Percentiles rank a stretch among this genome's conserved stretches.
These are phyloP conservation scores for Valencia hispanica DNA, from an alignment of 2,797 vertebrate genomes.

Conservation along the genomic window DNA sequence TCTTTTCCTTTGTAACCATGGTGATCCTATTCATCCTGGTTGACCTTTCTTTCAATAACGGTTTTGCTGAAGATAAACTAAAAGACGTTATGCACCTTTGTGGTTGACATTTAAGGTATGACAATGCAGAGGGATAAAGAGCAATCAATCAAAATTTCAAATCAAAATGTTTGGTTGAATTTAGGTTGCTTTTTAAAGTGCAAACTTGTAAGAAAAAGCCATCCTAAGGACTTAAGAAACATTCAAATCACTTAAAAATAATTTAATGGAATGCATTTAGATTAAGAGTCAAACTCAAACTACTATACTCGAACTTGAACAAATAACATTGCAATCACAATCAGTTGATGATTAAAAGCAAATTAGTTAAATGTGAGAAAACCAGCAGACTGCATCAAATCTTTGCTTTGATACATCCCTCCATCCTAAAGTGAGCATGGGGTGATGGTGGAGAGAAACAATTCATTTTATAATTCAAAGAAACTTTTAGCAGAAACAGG, in stretches of 20 bases:
- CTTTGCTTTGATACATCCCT: not conserved
- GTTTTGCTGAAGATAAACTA: slow-evolving; percentile 43
- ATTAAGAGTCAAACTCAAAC: not conserved
- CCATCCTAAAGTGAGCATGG: not conserved
- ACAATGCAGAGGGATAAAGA: slow-evolving; percentile 33
- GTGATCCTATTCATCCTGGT: slow-evolving; percentile 61
- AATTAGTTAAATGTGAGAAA: not conserved
- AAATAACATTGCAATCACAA: not conserved
- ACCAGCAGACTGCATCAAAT: not conserved
- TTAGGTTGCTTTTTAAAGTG: not conserved
- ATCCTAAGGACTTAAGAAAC: not conserved
- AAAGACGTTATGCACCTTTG: slow-evolving; percentile 52
- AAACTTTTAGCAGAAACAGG: not conserved
- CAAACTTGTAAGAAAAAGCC: not conserved
- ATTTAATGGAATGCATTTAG: not conserved
- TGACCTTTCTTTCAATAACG: slow-evolving; percentile 76
- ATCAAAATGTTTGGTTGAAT: not conserved
- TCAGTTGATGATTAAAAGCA: not conserved
- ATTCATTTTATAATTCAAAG: not conserved
- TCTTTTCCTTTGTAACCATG: slow-evolving; percentile 60
- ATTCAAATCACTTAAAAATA: not conserved
- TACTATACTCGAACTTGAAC: not conserved
- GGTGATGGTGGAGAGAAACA: no score
- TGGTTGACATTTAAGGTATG: slow-evolving; percentile 71
- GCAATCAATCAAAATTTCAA: not conserved